Conservation (phyloP, 2,113 vertebrate genomes). For the Bubalus kerabau region DNA sequence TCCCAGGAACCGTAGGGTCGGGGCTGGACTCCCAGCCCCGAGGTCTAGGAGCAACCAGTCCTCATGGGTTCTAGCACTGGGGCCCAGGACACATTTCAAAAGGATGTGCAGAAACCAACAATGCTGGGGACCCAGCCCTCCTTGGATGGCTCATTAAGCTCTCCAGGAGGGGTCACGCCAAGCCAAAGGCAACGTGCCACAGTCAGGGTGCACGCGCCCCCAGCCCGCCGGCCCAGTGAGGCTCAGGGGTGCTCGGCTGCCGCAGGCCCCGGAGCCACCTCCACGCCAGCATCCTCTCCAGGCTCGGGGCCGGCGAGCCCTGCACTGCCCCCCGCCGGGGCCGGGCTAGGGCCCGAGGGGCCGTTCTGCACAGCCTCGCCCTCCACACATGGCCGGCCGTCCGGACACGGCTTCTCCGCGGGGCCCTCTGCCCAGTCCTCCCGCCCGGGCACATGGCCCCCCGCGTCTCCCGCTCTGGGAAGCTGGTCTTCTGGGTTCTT, state of each 20-base stretch:
- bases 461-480: conserved; percentile 42
- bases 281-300: neutral
- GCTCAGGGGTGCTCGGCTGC: neutral
- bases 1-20: neutral
- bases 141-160: neutral
- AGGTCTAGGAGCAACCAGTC: neutral
- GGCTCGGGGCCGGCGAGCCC: accelerated
- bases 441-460: conserved; percentile 49
- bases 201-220: conserved; percentile 10
- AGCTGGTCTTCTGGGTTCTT: conserved; percentile 75
- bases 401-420: neutral
- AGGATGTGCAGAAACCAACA: conserved; percentile 4
- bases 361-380: conserved; percentile 19
- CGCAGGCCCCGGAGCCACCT: neutral
- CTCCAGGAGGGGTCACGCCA: conserved; percentile 48
- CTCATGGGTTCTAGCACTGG: neutral
- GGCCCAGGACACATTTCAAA: neutral
- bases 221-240: neutral
- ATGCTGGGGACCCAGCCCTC: neutral
- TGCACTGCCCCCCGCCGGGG: accelerated
- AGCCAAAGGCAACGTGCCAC: conserved; percentile 22
- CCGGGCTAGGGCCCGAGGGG: accelerated
- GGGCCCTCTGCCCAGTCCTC: accelerated
- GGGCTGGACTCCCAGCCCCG: neutral
- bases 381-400: neutral